Percentiles rank a stretch among this genome's conserved stretches.
These are phyloP conservation scores for Cryptomyrus ogoouensis DNA, from an alignment of 2,113 vertebrate genomes.

Conservation along the genomic window DNA sequence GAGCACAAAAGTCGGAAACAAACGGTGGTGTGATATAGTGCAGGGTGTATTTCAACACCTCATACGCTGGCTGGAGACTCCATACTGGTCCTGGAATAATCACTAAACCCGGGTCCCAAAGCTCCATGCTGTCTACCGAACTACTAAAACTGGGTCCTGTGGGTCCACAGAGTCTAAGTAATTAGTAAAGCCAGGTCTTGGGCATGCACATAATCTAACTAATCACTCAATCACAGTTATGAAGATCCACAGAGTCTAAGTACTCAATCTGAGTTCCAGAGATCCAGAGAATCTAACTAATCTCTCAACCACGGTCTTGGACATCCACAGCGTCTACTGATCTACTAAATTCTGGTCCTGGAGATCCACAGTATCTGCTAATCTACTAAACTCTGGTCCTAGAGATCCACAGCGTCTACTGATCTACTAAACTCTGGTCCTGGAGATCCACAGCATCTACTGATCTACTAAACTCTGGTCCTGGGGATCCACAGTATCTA, in stretches of 20 bases:
- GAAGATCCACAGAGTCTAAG: background rate
- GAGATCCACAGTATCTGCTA: background rate
- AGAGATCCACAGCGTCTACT: background rate
- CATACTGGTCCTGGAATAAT: background rate
- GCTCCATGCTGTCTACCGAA: background rate
- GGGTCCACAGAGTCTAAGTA: background rate
- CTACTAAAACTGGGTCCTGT: background rate
- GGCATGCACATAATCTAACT: background rate
- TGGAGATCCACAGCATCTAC: background rate
- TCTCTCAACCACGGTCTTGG: background rate
- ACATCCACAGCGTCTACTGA: background rate
- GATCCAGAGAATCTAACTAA: background rate
- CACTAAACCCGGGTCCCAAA: background rate
- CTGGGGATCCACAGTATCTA: background rate
- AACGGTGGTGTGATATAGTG: background rate
- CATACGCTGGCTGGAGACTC: background rate
- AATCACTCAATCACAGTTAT: background rate
- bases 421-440: background rate
- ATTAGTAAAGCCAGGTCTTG: background rate
- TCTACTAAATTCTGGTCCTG: background rate
- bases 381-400: background rate
- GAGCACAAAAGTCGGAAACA: conserved; percentile 13
- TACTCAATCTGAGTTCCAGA: background rate
- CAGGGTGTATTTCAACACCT: background rate
- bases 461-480: no score